These are phyloP conservation scores for Cataglyphis albicans DNA, from an alignment of 2,888 invertebrate genomes.

Conservation along the genomic window DNA sequence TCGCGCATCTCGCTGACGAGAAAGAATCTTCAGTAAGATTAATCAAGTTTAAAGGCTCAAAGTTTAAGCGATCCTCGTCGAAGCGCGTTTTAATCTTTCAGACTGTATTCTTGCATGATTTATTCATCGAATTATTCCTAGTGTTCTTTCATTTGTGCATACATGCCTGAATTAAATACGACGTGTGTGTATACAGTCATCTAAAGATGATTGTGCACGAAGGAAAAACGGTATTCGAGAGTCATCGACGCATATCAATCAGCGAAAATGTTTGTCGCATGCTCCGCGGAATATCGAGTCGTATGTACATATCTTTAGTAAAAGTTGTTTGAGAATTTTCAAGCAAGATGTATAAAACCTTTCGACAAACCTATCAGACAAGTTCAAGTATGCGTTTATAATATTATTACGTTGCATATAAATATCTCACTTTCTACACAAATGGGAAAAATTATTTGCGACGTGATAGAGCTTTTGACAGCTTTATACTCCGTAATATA, in stretches of 20 bases:
- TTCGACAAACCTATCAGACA: constrained; percentile 10
- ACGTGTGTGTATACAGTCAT: constrained; percentile 3
- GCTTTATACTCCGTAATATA: constrained; percentile 5
- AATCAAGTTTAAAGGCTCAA: constrained; percentile 25
- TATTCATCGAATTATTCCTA: constrained; percentile 57
- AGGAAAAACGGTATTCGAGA: constrained; percentile 56
- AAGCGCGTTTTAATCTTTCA: constrained; percentile 54
- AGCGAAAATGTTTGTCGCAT: constrained; percentile 36
- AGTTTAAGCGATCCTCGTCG: constrained; percentile 34
- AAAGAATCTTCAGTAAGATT: neutral
- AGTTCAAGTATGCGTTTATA: neutral
- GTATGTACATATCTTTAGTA: neutral
- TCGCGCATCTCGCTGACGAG: neutral
- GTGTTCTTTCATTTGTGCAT: constrained; percentile 46
- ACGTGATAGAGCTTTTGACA: neutral
- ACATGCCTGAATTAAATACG: constrained; percentile 3
- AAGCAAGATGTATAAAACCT: neutral
- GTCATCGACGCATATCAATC: constrained; percentile 46
- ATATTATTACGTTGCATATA: neutral
- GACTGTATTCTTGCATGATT: constrained; percentile 57
- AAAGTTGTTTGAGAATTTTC: constrained; percentile 37
- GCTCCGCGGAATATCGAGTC: constrained; percentile 41
- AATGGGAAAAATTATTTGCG: constrained; percentile 24
- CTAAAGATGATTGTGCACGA: constrained; percentile 33
- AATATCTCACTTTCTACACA: neutral